Percentiles rank a stretch among this genome's conserved stretches.
Conservation (phyloP, 2,113 vertebrate genomes). For the Notarius quadriscutis region DNA sequence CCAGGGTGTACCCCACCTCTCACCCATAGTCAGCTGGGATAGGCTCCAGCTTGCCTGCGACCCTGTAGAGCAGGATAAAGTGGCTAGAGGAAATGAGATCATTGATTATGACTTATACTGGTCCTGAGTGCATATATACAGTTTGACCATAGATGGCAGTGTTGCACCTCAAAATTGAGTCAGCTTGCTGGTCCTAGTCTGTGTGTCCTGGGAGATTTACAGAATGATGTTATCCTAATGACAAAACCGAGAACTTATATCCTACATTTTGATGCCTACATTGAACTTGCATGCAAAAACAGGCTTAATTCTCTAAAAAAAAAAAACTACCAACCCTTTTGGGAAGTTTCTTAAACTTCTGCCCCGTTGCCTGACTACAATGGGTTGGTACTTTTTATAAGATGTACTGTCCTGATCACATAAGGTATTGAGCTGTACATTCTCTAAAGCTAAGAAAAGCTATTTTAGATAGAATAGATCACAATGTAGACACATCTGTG, state of each 20-base stretch:
- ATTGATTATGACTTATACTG: background rate
- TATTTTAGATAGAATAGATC: background rate
- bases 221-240: background rate
- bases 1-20: no score
- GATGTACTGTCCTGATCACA: background rate
- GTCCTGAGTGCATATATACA: background rate
- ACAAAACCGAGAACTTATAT: background rate
- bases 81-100: background rate
- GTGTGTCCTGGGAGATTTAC: background rate
- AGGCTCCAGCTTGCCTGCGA: no score
- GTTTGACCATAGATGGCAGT: slow-evolving; percentile 34
- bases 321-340: background rate
- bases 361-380: background rate
- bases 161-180: slow-evolving; percentile 26
- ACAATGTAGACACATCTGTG: background rate
- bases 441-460: background rate
- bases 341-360: background rate
- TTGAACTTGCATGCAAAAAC: background rate
- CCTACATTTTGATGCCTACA: background rate
- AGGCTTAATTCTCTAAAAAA: background rate
- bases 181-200: background rate
- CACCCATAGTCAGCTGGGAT: no score
- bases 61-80: no score
- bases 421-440: background rate
- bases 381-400: background rate